Percentiles rank a stretch among this genome's conserved stretches.
phyloP scores from a whole-genome alignment of 2,797 vertebrate genomes.

The Capromys pilorides region DNA sequence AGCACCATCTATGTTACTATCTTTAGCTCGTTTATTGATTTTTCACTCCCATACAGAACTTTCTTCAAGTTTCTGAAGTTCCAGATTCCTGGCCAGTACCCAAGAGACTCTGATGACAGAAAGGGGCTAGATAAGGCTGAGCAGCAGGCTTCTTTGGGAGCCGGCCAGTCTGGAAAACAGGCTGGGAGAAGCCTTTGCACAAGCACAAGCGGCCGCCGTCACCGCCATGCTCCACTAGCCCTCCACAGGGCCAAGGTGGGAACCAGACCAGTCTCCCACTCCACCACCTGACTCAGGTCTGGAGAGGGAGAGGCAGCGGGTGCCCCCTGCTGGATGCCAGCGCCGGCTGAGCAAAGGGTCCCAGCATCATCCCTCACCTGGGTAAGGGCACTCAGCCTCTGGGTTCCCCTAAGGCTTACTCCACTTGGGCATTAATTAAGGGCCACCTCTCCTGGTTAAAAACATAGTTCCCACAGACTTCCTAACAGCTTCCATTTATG shows the following conservation, averaged over 20 bases:
- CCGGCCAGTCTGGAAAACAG: neutral
- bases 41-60: neutral
- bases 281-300: neutral
- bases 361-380: neutral
- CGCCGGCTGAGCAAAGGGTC: neutral
- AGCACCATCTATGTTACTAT: neutral
- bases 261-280: neutral
- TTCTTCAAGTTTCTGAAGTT: constrained; percentile 30
- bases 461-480: neutral
- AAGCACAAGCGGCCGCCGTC: no score
- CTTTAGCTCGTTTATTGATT: neutral
- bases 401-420: neutral
- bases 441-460: neutral
- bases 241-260: neutral
- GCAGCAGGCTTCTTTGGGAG: neutral
- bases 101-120: neutral
- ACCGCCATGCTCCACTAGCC: neutral
- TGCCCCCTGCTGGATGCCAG: constrained; percentile 69
- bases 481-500: neutral
- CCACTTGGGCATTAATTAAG: neutral
- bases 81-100: neutral
- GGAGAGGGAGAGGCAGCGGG: neutral
- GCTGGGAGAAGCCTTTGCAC: neutral
- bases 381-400: neutral
- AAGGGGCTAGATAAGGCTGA: neutral